These are phyloP conservation scores for Battus philenor DNA, from an alignment of 1,140 invertebrate species.

Conservation along the genomic window DNA sequence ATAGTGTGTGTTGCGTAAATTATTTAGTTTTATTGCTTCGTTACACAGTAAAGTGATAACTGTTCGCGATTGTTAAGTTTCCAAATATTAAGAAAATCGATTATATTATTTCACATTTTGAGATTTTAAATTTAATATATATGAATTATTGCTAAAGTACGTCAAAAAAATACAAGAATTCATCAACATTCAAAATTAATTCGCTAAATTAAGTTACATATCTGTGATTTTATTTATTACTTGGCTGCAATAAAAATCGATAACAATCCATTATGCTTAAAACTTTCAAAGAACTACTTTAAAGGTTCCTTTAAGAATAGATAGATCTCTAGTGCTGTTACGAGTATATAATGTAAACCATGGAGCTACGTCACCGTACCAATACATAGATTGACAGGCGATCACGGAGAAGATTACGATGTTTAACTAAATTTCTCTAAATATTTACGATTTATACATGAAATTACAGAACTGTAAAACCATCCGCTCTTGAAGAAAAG, in stretches of 20 bases:
- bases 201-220: conserved; percentile 60
- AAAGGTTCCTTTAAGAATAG: conserved; percentile 73
- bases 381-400: no score
- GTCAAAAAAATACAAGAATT: conserved; percentile 27
- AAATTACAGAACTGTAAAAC: no score
- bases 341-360: conserved; percentile 49
- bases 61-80: conserved; percentile 57
- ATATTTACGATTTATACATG: no score
- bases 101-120: conserved; percentile 45
- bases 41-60: conserved; percentile 25
- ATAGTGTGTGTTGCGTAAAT: conserved; percentile 60
- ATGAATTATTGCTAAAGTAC: conserved; percentile 32
- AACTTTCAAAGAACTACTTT: conserved; percentile 63
- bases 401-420: no score
- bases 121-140: conserved; percentile 51
- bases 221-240: conserved; percentile 73
- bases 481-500: no score
- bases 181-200: conserved; percentile 33
- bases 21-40: conserved; percentile 46
- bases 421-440: no score
- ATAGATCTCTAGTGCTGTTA: conserved; percentile 71
- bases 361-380: no score
- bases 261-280: conserved; percentile 31
- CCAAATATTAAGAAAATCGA: conserved; percentile 55
- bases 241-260: conserved; percentile 46